These are phyloP conservation scores for Laupala kohalensis DNA, from an alignment of 1,140 invertebrate species.

Conservation along the genomic window DNA sequence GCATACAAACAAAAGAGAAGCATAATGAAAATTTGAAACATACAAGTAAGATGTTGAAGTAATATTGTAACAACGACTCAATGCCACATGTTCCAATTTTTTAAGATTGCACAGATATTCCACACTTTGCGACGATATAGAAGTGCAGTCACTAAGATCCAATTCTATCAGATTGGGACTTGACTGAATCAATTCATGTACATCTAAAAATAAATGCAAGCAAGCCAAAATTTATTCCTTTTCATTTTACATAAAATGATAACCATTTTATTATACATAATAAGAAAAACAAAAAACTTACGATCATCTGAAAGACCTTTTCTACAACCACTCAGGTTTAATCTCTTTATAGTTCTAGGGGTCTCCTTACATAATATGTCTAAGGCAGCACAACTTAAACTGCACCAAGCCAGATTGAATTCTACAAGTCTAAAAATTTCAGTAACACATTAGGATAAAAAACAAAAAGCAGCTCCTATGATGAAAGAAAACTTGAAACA, in stretches of 20 bases:
- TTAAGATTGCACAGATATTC: slow-evolving; percentile 44
- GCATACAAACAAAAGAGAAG: too few relatives aligned
- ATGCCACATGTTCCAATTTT: slow-evolving; percentile 61
- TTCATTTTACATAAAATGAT: neutral
- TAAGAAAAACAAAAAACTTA: slow-evolving; percentile 30
- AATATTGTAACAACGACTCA: slow-evolving; percentile 74
- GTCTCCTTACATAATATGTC: slow-evolving; percentile 44
- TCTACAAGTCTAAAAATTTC: slow-evolving; percentile 43
- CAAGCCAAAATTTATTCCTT: neutral
- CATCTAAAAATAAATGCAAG: slow-evolving; percentile 40
- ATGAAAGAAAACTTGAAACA: slow-evolving; percentile 19
- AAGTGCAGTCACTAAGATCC: slow-evolving; percentile 74
- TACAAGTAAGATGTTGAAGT: slow-evolving; percentile 43
- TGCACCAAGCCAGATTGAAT: slow-evolving; percentile 73
- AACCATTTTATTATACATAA: neutral
- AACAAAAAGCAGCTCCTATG: neutral
- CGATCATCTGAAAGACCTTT: slow-evolving; percentile 59
- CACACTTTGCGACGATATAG: slow-evolving; percentile 45
- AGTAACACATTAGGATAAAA: neutral
- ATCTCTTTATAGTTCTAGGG: slow-evolving; percentile 45
- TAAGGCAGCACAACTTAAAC: slow-evolving; percentile 43
- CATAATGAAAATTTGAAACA: too few relatives aligned
- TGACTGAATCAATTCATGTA: slow-evolving; percentile 43
- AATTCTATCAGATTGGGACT: slow-evolving; percentile 65
- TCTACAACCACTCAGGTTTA: slow-evolving; percentile 70